Evolutionary conservation across 2,888 invertebrate genomes (phyloP).

Genomic region (Globia sparganii): DNA sequence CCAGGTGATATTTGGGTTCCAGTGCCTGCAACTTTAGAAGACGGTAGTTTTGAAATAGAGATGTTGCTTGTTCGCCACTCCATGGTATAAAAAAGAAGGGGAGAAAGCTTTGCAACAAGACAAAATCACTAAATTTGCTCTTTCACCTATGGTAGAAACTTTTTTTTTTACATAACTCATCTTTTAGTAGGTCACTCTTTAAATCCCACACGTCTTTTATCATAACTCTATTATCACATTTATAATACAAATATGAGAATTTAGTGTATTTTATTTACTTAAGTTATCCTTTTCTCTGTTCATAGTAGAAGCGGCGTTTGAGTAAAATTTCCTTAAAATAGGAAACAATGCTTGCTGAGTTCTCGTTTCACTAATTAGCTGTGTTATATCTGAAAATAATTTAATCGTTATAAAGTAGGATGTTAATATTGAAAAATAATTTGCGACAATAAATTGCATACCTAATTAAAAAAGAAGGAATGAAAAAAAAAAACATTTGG

Average conservation of each 20-base stretch:
- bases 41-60: background rate
- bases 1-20: conserved; percentile 38
- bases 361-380: conserved; percentile 36
- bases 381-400: conserved; percentile 52
- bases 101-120: background rate
- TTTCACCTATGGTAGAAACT: background rate
- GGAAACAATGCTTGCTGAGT: conserved; percentile 39
- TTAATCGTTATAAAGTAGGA: too few species aligned
- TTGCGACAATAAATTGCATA: background rate
- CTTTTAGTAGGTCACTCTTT: background rate
- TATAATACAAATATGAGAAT: background rate
- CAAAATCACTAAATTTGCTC: background rate
- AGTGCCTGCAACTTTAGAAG: conserved; percentile 32
- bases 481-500: background rate
- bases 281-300: background rate
- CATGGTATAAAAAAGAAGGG: background rate
- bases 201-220: background rate
- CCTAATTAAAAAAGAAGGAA: background rate
- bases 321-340: conserved; percentile 31
- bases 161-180: background rate
- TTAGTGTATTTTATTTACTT: conserved; percentile 11
- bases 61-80: background rate
- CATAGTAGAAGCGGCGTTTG: background rate
- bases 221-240: background rate
- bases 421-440: background rate